Base-by-base conservation (phyloP, 2,797 vertebrate genomes). In the Meda fulgida region DNA sequence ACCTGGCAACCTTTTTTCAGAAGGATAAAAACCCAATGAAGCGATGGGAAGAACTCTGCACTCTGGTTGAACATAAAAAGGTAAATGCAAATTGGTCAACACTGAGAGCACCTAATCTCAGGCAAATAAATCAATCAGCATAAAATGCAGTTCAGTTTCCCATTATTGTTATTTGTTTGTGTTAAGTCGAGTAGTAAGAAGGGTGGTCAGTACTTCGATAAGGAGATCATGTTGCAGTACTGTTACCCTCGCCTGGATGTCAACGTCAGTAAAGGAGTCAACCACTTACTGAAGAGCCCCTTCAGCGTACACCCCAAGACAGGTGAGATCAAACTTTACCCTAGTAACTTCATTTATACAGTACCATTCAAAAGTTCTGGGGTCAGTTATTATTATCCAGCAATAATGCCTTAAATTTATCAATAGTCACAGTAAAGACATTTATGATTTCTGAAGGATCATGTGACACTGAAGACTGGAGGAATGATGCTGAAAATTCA, bases 291-390 rank as follows among this genome's bases (percentile, higher is more conserved):
- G 88, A 99, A 99, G 92, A 99, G 98, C 89, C 98, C 98, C 3
- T 99, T 99, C 89, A 99, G 98, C 9, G 97, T 99, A 34, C 98
- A 99, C 89, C 98, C 98, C 70, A 99, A 99, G 93, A 99, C 98
- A 86, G 98, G 98, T 98, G 81, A 79, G 67, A 84, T 23, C 46
- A 34, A 48, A 16, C 16, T 38, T 9, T 38, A 38, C 38, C 38
- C 38, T 38, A 9, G 38, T 38, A 38, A 38, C 38, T 48, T 18
- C 16, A 18, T 48, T 48, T 18, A 48, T 48, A 48, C 14, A 18
- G 16, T 6, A 18, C 16, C 46, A 48, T 18, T 18, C 46, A 48
- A 18, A 18, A 48, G 46, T 6, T 48, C 46, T 48, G 5, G 46
- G 46, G 46, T 48, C 46, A 18, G 46, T 48, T 18, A 18, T 48